These are phyloP conservation scores for Lethrus apterus DNA, from an alignment of 1,140 invertebrate species.

Conservation along the genomic window DNA sequence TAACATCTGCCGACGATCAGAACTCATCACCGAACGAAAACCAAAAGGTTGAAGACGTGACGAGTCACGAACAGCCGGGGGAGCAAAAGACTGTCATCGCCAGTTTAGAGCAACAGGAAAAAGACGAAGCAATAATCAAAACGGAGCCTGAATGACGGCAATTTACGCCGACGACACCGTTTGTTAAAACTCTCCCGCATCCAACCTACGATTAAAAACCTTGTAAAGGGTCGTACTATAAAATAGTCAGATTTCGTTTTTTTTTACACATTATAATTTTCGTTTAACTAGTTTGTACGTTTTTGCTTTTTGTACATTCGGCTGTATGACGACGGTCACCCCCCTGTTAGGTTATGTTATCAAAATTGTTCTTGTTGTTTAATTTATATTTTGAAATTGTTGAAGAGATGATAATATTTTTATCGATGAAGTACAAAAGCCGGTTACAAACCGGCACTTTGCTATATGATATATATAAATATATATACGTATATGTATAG, in stretches of 20 bases:
- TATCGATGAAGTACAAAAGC: constrained; percentile 11
- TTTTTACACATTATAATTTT: constrained; percentile 4
- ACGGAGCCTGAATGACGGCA: not conserved
- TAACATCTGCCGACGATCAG: constrained; percentile 5
- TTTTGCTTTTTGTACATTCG: constrained; percentile 2
- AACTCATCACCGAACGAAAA: not conserved
- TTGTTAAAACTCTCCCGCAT: constrained; percentile 1
- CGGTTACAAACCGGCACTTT: constrained; percentile 7
- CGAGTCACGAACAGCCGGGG: too few relatives aligned
- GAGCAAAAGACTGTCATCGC: constrained; percentile 2
- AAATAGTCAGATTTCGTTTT: too few relatives aligned
- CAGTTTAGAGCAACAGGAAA: constrained; percentile 1
- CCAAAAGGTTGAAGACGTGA: not conserved
- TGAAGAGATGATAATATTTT: constrained; percentile 11
- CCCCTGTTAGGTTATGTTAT: constrained; percentile 10
- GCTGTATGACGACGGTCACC: constrained; percentile 7
- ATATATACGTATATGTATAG: too few relatives aligned
- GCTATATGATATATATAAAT: too few relatives aligned
- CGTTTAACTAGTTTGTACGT: not conserved
- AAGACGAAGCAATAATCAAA: constrained; percentile 2
- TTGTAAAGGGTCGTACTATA: too few relatives aligned
- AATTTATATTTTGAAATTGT: constrained; percentile 12
- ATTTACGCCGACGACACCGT: not conserved
- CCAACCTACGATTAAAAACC: constrained; percentile 7
- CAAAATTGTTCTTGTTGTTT: constrained; percentile 12